Base-by-base conservation (phyloP, 2,888 invertebrate species). In the Euphydryas editha region DNA sequence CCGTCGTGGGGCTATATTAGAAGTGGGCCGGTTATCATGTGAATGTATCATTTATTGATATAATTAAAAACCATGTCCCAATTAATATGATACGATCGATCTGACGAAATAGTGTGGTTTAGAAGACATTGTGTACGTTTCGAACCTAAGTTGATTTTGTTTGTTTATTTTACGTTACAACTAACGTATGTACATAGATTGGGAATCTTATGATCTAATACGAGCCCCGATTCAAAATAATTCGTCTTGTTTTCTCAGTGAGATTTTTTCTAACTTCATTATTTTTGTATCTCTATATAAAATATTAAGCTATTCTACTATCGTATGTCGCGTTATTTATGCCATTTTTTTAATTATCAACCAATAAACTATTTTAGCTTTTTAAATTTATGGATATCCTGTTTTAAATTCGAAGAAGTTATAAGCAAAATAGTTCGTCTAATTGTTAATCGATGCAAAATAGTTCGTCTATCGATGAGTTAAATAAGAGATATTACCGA, bases 1-100 rank as follows among this genome's bases (percentile, higher is more conserved):
- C 24, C 44, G 51, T 59, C 64, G 61, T 71, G 65, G 74, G 39
- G 39, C 73, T 65, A 73, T 70, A 72, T 74, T 73, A 71, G 70
- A 73, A 72, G 71, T 73, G 37, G 56, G 57, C 55, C 51, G 51
- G 58, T 68, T 60, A 59, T 62, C 59, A 61, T 59, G 59, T 65
- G 64, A 62, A 63, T 67, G 36, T 56, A 62, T 58, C 15, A 55
- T 18, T 49, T 67, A 71, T 64, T 69, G 55, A 69, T 78, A 80
- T 84, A 86, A 87, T 87, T 88, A 84, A 83, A 84, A 78, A 80
- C 77, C 80, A 78, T 84, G 86, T 82, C 76, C 84, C 81, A 84
- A 86, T 86, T 87, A 85, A 84, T 80, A 75, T 75, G 83, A 86
- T 84, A 84, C 76, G 68, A 74, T 78, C 78, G 73, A 71, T 75